Base-by-base conservation (phyloP, 2,113 vertebrate genomes). In the Eulemur rufifrons region DNA sequence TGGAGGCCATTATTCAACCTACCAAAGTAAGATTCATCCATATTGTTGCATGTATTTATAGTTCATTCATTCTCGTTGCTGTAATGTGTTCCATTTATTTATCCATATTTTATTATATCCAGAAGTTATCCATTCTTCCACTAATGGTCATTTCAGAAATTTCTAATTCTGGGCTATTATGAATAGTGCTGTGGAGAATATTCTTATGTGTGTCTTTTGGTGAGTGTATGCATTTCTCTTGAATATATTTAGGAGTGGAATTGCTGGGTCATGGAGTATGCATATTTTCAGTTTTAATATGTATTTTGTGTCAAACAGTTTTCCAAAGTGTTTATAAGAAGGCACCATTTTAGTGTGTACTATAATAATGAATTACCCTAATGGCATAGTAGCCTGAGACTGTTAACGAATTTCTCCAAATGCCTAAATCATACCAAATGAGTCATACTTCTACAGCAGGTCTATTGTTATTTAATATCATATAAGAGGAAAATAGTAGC, bases 291-390 rank as follows among this genome's bases (percentile, higher is more conserved):
- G 23, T 83, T 94, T 89, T 77, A 77, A 45, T 76, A 32, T 85
- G 14, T 85, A 71, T 56, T 56, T 56, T 56, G 54, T 92, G 8
- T 76, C 73, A 66, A 56, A n/a, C 15, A 74, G 10, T 87, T 94
- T 97, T 54, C 81, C 42, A 68, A 78, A 94, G 34, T 66, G 12
- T 87, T 25, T 96, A 7, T 86, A 81, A 85, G 68, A 77, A 92
- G 39, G 39, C 20, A 90, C 42, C 32, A 86, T 92, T 89, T 97
- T 90, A 96, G 85, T 93, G 5, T 96, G 56, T 91, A 89, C 27
- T 15, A 29, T 95, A 74, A n/a, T 86, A 89, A 92, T 89, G 73
- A 97, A 77, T 95, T 92, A 71, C 0, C 1, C 32, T 88, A 82
- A 71, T 88, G 12, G 27, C 71, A 71, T 96, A 89, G 9, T 89